Evolutionary conservation across 2,888 invertebrate species (phyloP).

Genomic region (Eupithecia vulgata): DNA sequence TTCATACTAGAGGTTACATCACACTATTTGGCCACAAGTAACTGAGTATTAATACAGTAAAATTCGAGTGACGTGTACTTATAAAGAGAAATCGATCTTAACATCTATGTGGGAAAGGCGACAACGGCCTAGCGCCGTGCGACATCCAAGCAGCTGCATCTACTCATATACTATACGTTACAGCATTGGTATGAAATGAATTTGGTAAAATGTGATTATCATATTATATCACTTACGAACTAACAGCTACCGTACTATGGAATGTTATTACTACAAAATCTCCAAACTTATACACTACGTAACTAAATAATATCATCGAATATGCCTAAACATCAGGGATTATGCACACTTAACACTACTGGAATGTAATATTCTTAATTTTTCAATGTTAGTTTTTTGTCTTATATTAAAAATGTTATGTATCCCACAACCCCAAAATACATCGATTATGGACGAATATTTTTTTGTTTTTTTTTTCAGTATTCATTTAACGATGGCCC

Average conservation of each 20-base stretch:
- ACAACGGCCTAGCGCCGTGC: constrained; percentile 10
- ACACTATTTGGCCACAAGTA: constrained; percentile 61
- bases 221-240: constrained; percentile 66
- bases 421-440: constrained; percentile 70
- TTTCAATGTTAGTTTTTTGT: constrained; percentile 68
- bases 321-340: constrained; percentile 56
- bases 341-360: constrained; percentile 72
- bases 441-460: constrained; percentile 38
- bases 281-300: constrained; percentile 53
- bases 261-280: constrained; percentile 72
- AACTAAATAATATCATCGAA: constrained; percentile 49
- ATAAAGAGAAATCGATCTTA: constrained; percentile 26
- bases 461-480: constrained; percentile 29
- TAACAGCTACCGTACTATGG: constrained; percentile 76
- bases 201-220: constrained; percentile 71
- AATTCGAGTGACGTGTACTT: constrained; percentile 17
- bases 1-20: constrained; percentile 40
- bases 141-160: constrained; percentile 48
- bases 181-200: constrained; percentile 82
- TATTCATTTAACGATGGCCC: constrained; percentile 13
- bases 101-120: constrained; percentile 26
- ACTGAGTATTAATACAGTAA: constrained; percentile 46
- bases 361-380: constrained; percentile 72
- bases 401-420: constrained; percentile 73
- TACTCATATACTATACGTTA: constrained; percentile 67